A percentile compares a stretch with the other conserved stretches of the same genome.
Evolutionary conservation across 2,113 vertebrate species (phyloP).

Genomic region (Ornithorhynchus anatinus): DNA sequence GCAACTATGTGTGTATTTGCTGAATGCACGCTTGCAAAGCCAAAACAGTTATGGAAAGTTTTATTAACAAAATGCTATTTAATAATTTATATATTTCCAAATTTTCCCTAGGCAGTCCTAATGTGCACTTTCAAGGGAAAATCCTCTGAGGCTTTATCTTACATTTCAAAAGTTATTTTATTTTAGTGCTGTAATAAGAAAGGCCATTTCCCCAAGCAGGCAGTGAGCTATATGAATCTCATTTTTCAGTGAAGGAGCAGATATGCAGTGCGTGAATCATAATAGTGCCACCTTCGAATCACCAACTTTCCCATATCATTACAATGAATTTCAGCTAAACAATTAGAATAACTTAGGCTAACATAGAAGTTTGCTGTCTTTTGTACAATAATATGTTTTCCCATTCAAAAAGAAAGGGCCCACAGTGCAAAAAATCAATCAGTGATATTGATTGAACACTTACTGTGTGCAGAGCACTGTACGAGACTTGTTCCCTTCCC

Average conservation of each 20-base stretch:
- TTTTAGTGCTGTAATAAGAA: not conserved
- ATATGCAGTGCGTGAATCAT: not conserved
- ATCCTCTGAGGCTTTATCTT: conserved; percentile 24
- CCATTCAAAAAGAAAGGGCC: no score
- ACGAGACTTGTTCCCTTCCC: no score
- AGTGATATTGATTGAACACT: no score
- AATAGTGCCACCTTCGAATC: not conserved
- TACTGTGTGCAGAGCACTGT: no score
- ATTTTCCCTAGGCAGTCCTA: conserved; percentile 4
- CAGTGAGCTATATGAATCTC: conserved; percentile 1
- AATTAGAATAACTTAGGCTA: not conserved
- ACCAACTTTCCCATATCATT: conserved; percentile 8
- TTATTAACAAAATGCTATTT: no score
- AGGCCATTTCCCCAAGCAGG: not conserved
- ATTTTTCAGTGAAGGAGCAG: not conserved
- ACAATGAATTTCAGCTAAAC: not conserved
- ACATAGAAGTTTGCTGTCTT: not conserved
- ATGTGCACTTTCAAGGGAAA: conserved; percentile 12
- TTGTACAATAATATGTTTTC: no score
- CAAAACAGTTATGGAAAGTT: no score
- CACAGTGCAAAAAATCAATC: no score
- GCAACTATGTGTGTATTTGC: no score
- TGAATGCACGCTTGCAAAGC: no score
- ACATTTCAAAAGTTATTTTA: not conserved
- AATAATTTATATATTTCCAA: not conserved